Conservation (phyloP, 2,888 invertebrate species). For the Neoitamus cyanurus region DNA sequence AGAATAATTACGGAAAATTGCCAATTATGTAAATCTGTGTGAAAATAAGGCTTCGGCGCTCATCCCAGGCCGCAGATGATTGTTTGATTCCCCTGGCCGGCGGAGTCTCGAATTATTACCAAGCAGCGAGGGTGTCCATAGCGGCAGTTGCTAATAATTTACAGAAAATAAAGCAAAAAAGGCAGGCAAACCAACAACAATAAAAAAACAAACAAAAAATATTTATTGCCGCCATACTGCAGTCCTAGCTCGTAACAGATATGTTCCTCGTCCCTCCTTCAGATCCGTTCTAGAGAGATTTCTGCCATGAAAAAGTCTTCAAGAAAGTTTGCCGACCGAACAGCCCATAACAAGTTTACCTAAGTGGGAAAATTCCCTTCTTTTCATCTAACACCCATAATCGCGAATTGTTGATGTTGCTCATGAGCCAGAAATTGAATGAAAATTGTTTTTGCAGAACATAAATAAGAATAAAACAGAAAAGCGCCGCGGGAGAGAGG, state of each 20-base stretch:
- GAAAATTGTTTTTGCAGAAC: conserved; percentile 35
- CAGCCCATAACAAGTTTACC: conserved; percentile 35
- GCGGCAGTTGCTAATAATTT: conserved; percentile 20
- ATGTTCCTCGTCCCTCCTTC: background rate
- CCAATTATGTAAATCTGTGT: conserved; percentile 37
- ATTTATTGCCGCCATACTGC: background rate
- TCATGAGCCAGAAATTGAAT: conserved; percentile 44
- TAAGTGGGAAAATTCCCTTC: conserved; percentile 40
- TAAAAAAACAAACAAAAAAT: background rate
- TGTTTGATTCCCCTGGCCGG: background rate
- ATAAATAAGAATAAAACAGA: conserved; percentile 32
- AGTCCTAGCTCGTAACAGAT: background rate
- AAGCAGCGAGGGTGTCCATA: background rate
- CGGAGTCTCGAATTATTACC: background rate
- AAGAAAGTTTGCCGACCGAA: conserved; percentile 31
- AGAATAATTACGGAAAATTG: conserved; percentile 26
- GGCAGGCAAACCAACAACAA: background rate
- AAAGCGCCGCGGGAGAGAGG: background rate
- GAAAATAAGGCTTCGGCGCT: background rate
- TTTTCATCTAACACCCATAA: conserved; percentile 39
- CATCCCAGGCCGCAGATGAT: background rate
- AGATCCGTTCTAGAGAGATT: background rate
- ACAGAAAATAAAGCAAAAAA: background rate
- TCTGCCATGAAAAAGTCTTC: conserved; percentile 36
- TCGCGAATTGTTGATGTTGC: conserved; percentile 43